Evolutionary conservation across 2,797 vertebrate species (phyloP), one percentile per base, ranked within the genome.

Genomic region (Momotus momota): DNA sequence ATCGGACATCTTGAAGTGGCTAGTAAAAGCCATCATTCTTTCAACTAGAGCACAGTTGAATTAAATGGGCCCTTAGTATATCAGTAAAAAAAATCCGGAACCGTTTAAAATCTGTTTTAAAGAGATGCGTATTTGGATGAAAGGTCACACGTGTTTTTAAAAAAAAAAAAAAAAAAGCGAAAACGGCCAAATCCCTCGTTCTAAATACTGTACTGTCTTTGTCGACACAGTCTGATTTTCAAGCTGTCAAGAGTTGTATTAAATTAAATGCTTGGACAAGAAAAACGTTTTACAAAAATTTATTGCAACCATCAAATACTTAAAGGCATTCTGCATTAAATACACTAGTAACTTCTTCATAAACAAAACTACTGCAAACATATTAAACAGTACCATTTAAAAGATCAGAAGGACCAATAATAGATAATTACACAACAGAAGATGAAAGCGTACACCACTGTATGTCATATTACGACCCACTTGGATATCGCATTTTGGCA

Each of bases 181-280:
- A 72, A 92, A 72, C 29, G 91, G 74, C 57, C 90, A 74, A 94
- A 96, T 33, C 91, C 40, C 55, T 96, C 74, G 40, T 71, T 91
- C 86, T 95, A 93, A 73, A 71, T 14, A 65, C 79, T 93, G 77
- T 65, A 71, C 81, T 93, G 71, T 45, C 74, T 96, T 77, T 79
- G 86, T 72, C 58, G 77, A 52, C 89, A 90, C 54, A 83, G 87
- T 86, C 77, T 10, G 70, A 83, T 93, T 96, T 94, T 96, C 92
- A 71, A 95, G 91, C 88, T 96, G 92, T 97, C 88, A 96, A 83
- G 95, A 96, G 89, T 93, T 82, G 60, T 51, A 97, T 94, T 97
- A 97, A 98, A 98, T 97, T 98, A 98, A 98, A 98, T 98, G 97
- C 98, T 97, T 98, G 93, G 98, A 98, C 97, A 97, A 98, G 97